Evolutionary conservation across 2,113 vertebrate genomes (phyloP), one percentile per base, ranked within the genome.

Genomic region (Gadus macrocephalus): DNA sequence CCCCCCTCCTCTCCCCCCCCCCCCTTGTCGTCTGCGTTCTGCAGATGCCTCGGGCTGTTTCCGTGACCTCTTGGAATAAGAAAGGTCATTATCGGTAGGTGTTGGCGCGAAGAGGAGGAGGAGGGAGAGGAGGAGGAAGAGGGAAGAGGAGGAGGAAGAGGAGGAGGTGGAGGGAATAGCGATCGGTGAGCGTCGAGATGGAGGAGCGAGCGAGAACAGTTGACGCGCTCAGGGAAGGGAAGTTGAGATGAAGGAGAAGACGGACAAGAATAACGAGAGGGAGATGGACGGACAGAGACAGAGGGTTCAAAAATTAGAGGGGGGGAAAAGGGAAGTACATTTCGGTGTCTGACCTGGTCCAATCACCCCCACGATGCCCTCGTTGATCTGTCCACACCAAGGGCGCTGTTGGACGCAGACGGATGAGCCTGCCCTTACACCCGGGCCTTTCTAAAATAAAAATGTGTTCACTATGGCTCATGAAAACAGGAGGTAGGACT

Each of bases 81-180:
- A 69, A 56, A 83, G 82, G 76, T 82, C 83, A 77, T 67, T 72
- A 70, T 69, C 65, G 69, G 61, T 66, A 64, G 72, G 68, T 31
- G 60, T 2, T 62, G 53, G 67, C 42, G 42, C 42, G 11, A 55
- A 55, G 17, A 3, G 14, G 64, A 35, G 66, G 35, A 73, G 53
- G 63, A 75, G 60, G 35, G 15, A 28, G 53, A 67, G 62, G 56
- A 42, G 42, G 71, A 49, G 38, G 5, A 14, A n/a, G n/a, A n/a
- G n/a, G 22, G 58, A 16, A 19, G 56, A 19, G 27, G 49, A 66
- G 62, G 16, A 53, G 22, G 11, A 64, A 6, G 12, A 17, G 67
- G 56, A 19, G 27, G 53, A 66, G 63, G 16, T 42, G 22, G 15
- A 64, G 8, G 12, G 15, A 66, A 68, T 31, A 8, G 25, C 8